Evolutionary conservation across 2,113 vertebrate species (phyloP).

Genomic region (Caranx melampygus): DNA sequence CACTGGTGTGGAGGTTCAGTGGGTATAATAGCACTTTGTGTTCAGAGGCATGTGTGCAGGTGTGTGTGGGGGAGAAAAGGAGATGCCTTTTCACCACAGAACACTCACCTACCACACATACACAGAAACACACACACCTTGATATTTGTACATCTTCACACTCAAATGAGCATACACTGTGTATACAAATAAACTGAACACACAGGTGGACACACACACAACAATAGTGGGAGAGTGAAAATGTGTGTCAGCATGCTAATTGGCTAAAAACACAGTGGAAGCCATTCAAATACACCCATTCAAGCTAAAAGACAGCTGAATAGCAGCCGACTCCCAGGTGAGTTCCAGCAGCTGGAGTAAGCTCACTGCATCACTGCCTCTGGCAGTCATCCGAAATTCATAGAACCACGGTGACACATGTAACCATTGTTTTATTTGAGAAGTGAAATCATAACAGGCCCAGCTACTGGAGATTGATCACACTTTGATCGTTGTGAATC

Average conservation of each 20-base stretch:
- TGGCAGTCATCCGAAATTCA: too few relatives aligned
- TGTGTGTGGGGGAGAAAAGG: constrained; percentile 32
- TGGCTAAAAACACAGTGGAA: not conserved
- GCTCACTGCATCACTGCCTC: too few relatives aligned
- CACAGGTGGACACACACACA: not conserved
- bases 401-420: too few relatives aligned
- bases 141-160: not conserved
- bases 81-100: constrained; percentile 16
- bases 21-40: constrained; percentile 18
- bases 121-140: not conserved
- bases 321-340: too few relatives aligned
- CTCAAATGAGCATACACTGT: not conserved
- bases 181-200: not conserved
- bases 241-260: not conserved
- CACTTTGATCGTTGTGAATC: too few relatives aligned
- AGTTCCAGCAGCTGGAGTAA: too few relatives aligned
- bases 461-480: too few relatives aligned
- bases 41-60: constrained; percentile 3
- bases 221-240: not conserved
- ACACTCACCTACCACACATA: constrained; percentile 21
- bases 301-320: too few relatives aligned
- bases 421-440: too few relatives aligned
- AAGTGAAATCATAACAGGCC: too few relatives aligned
- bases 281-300: too few relatives aligned
- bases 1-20: constrained; percentile 21